Base-by-base conservation (phyloP, 1,140 invertebrate species). In the Drosophila aff. region DNA sequence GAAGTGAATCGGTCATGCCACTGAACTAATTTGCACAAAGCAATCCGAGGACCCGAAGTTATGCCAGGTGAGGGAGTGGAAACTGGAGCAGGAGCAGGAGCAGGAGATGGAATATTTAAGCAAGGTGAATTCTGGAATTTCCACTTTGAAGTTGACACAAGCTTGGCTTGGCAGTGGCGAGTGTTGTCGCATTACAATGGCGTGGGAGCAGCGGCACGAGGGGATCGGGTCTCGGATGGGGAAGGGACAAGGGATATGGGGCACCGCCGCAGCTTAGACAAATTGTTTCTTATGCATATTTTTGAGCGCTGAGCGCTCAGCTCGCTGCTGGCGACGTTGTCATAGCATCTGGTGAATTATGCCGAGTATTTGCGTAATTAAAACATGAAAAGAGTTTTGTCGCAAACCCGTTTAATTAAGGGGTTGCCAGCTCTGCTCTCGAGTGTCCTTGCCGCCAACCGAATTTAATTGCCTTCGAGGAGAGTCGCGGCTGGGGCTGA, bases 311-410 rank as follows among this genome's bases (percentile, higher is more conserved):
- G 13, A 16, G 15, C 36, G 50, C 77, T 63, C 36, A 16, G 46
- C 44, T 55, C 46, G 23, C 46, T 23, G 41, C 8, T 16, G 23
- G 16, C 33, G 33, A n/a, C 40, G 72, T 67, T 71, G 66, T 63
- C 69, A 62, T 67, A 79, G 79, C 84, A 65, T 74, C 82, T 71
- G 78, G 65, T 78, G 50, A 85, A 89, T 80, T 84, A 90, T 90
- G 76, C 76, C 53, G 64, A 90, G 66, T 77, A 90, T 90, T 85
- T 90, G 79, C 64, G 71, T 90, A 90, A 90, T 90, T 90, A 90
- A 90, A 90, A 86, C 75, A 86, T 87, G 82, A 87, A 86, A 86
- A 90, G 86, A 90, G 86, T 85, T 82, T 52, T 74, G 23, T 59
- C 76, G 67, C 72, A 86, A 86, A 86, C 79, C 76, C 82, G 78